Evolutionary conservation across 1,140 invertebrate genomes (phyloP).

Genomic region (Drosophila littoralis): DNA sequence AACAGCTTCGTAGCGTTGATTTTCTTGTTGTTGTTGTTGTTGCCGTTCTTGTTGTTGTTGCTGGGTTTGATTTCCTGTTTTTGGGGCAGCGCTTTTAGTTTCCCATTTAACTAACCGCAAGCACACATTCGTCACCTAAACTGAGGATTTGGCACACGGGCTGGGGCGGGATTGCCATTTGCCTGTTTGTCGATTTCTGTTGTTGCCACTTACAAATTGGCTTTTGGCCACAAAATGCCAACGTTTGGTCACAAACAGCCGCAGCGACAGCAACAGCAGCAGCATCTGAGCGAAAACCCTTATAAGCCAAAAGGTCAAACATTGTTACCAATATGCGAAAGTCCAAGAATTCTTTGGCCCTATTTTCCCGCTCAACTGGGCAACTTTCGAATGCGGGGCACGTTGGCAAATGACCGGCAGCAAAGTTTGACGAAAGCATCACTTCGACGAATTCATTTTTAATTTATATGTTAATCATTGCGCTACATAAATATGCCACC

Average conservation of each 20-base stretch:
- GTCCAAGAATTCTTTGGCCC: neutral
- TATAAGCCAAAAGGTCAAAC: slow-evolving; percentile 65
- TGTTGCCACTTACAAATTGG: slow-evolving; percentile 66
- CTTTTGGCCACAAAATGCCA: slow-evolving; percentile 58
- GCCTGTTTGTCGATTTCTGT: slow-evolving; percentile 50
- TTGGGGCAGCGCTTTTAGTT: slow-evolving; percentile 49
- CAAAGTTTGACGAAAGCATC: slow-evolving; percentile 6
- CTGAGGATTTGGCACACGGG: slow-evolving; percentile 11
- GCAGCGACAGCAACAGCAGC: slow-evolving; percentile 13
- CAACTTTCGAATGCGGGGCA: slow-evolving; percentile 40
- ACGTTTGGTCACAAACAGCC: slow-evolving; percentile 37
- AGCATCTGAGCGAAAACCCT: slow-evolving; percentile 38
- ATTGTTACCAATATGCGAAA: slow-evolving; percentile 20
- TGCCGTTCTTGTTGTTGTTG: slow-evolving; percentile 14
- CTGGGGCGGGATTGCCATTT: slow-evolving; percentile 9
- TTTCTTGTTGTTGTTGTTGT: neutral
- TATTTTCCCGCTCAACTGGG: neutral
- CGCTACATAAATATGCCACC: slow-evolving; percentile 37
- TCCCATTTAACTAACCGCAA: slow-evolving; percentile 59
- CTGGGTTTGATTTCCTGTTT: slow-evolving; percentile 46
- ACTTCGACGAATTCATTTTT: slow-evolving; percentile 56
- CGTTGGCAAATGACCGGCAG: slow-evolving; percentile 27
- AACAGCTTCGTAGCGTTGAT: slow-evolving; percentile 25
- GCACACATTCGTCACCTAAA: slow-evolving; percentile 59
- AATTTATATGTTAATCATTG: slow-evolving; percentile 66